Evolutionary conservation across 2,113 vertebrate genomes (phyloP).

Genomic region (Coptodon rendalli): DNA sequence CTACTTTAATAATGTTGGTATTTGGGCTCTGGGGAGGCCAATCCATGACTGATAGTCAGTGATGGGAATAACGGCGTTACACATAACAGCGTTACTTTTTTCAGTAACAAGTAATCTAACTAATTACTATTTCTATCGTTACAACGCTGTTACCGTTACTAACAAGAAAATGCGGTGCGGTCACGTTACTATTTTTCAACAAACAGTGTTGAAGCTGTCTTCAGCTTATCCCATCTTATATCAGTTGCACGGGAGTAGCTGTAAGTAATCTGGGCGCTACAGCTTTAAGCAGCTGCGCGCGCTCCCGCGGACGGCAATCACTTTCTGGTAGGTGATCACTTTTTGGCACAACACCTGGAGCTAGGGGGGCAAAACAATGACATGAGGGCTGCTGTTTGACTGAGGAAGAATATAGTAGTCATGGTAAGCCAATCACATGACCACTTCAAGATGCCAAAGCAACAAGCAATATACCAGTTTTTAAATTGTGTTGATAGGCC

Average conservation of each 20-base stretch:
- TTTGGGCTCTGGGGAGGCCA: neutral
- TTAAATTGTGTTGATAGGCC: too few relatives aligned
- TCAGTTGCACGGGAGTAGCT: neutral
- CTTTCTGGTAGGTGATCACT: too few relatives aligned
- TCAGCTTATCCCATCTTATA: neutral
- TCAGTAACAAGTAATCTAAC: neutral
- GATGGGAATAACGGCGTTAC: neutral
- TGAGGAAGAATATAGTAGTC: too few relatives aligned
- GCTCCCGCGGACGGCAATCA: accelerated
- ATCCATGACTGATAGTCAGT: neutral
- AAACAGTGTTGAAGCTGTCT: neutral
- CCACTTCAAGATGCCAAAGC: too few relatives aligned
- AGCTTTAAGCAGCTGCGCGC: neutral
- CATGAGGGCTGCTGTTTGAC: too few relatives aligned
- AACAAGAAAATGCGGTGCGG: neutral
- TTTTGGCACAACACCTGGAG: too few relatives aligned
- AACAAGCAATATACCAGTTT: too few relatives aligned
- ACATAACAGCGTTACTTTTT: neutral
- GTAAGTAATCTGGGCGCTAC: neutral
- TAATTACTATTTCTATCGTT: neutral
- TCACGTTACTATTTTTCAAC: neutral
- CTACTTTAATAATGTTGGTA: neutral
- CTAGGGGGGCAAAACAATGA: too few relatives aligned
- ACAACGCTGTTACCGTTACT: neutral
- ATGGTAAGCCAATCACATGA: too few relatives aligned